Evolutionary conservation across 1,140 invertebrate genomes (phyloP).

Genomic region (Orius insidiosus): DNA sequence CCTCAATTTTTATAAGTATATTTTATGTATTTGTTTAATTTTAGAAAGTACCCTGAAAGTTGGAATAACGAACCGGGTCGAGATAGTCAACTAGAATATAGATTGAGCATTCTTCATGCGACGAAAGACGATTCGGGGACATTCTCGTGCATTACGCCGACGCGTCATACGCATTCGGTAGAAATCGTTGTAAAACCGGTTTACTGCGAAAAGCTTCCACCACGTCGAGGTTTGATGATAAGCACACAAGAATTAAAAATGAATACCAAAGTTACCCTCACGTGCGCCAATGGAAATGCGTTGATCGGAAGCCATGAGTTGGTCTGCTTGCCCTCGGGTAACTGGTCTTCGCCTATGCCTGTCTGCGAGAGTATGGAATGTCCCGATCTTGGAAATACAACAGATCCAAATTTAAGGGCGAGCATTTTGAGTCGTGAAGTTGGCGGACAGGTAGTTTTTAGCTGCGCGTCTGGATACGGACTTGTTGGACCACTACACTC

Average conservation of each 20-base stretch:
- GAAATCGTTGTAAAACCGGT: slow-evolving; percentile 62
- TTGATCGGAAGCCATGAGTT: slow-evolving; percentile 54
- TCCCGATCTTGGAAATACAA: slow-evolving; percentile 39
- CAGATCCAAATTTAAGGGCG: slow-evolving; percentile 38
- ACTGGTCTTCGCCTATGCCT: slow-evolving; percentile 64
- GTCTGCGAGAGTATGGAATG: slow-evolving; percentile 68
- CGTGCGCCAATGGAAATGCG: slow-evolving; percentile 64
- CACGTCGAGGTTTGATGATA: slow-evolving; percentile 46
- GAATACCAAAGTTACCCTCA: slow-evolving; percentile 52
- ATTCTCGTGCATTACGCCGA: slow-evolving; percentile 66
- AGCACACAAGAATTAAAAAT: slow-evolving; percentile 51
- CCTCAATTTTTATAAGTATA: not conserved
- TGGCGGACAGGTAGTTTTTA: slow-evolving; percentile 58
- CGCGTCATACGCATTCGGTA: slow-evolving; percentile 57
- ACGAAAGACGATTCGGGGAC: slow-evolving; percentile 59
- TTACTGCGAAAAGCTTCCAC: slow-evolving; percentile 50
- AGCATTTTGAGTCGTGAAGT: slow-evolving; percentile 53
- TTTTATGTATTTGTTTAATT: slow-evolving; percentile 12
- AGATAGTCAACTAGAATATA: slow-evolving; percentile 60
- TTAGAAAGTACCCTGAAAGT: slow-evolving; percentile 55
- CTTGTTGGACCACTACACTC: slow-evolving; percentile 54
- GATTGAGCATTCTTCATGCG: slow-evolving; percentile 61
- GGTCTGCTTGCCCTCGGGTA: slow-evolving; percentile 58
- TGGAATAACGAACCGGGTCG: slow-evolving; percentile 66
- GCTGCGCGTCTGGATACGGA: slow-evolving; percentile 59